Conservation (phyloP, 2,113 vertebrate species). For the Monopterus albus region DNA sequence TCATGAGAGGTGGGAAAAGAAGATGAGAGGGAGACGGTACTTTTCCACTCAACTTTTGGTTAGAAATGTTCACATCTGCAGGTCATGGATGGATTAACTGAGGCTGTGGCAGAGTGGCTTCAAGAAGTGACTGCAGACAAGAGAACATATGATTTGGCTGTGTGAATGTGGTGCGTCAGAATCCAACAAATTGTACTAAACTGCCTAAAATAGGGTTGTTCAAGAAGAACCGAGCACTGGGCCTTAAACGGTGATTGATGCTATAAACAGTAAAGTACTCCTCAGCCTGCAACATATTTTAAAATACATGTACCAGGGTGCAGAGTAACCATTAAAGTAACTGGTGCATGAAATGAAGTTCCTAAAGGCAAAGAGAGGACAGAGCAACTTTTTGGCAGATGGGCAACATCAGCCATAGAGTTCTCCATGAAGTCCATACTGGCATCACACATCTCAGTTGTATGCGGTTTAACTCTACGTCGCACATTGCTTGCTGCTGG, state of each 20-base stretch:
- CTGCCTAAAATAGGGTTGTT: too few species aligned
- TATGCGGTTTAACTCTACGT: not conserved
- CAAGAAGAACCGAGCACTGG: too few species aligned
- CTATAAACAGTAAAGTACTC: conserved; percentile 23
- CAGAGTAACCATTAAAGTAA: conserved; percentile 43
- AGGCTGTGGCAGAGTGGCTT: not conserved
- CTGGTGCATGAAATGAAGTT: conserved; percentile 69
- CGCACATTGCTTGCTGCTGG: not conserved
- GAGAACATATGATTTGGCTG: not conserved
- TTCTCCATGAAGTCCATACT: conserved; percentile 16
- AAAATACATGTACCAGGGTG: conserved; percentile 18
- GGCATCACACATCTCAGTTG: not conserved
- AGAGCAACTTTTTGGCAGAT: conserved; percentile 37
- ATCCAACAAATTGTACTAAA: not conserved
- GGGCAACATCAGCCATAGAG: not conserved
- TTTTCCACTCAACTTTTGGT: not conserved
- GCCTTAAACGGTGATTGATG: conserved; percentile 39
- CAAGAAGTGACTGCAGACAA: not conserved
- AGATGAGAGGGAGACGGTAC: not conserved
- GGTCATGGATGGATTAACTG: conserved; percentile 1
- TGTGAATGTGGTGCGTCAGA: not conserved
- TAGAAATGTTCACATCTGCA: not conserved
- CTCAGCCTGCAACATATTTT: conserved; percentile 15
- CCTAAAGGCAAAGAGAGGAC: conserved; percentile 11
- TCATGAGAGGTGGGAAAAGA: not conserved